Conservation (phyloP, 2,888 invertebrate species). For the Leptinotarsa juncta region DNA sequence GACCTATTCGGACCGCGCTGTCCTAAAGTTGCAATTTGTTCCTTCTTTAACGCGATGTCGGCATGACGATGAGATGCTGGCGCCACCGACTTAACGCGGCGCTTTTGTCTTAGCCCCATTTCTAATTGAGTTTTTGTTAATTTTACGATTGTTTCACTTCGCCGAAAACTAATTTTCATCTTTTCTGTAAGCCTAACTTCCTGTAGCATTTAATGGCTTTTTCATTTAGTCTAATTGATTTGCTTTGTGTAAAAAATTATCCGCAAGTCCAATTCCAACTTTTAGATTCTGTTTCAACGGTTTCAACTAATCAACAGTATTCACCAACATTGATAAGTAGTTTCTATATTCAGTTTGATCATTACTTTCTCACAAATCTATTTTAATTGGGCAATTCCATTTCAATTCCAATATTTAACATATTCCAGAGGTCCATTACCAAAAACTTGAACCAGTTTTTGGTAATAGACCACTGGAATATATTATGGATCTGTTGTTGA, state of each 20-base stretch:
- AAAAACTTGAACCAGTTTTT: no score
- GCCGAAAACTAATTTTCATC: conserved; percentile 34
- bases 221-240: background rate
- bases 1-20: conserved; percentile 30
- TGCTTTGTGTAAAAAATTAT: background rate
- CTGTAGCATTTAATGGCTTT: conserved; percentile 24
- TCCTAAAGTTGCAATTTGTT: conserved; percentile 42
- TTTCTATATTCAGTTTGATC: no score
- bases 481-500: no score
- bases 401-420: no score
- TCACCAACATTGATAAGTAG: no score
- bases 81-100: conserved; percentile 51
- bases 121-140: conserved; percentile 55
- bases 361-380: no score
- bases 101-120: conserved; percentile 52
- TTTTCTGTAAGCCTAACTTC: conserved; percentile 25
- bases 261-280: no score
- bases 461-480: no score
- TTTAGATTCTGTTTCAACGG: no score
- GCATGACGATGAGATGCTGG: conserved; percentile 43
- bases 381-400: no score
- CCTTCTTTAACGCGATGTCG: conserved; percentile 39
- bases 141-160: conserved; percentile 47
- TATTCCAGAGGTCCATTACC: no score
- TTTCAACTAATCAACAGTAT: no score